Evolutionary conservation across 2,797 vertebrate species (phyloP).

Genomic region (Sebastes paucispinis): DNA sequence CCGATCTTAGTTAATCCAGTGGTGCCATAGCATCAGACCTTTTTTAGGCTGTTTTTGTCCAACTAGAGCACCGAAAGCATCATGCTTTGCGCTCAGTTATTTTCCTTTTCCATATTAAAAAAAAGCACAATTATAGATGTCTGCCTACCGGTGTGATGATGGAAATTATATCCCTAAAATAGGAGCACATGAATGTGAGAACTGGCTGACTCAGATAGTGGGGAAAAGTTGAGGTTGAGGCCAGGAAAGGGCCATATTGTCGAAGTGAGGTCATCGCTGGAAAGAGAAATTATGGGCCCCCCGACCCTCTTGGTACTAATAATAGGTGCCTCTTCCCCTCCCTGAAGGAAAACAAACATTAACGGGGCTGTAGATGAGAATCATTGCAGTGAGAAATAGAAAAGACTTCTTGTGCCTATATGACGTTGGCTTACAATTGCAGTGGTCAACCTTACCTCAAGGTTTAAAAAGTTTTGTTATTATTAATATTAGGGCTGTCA

Average conservation of each 20-base stretch:
- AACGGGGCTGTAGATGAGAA: slow-evolving; percentile 19
- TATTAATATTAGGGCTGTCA: too few species aligned
- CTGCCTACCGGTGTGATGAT: slow-evolving; percentile 25
- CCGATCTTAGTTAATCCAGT: slow-evolving; percentile 31
- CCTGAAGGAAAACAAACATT: slow-evolving; percentile 58
- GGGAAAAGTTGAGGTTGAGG: slow-evolving; percentile 58
- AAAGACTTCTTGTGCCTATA: background rate
- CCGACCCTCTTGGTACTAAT: slow-evolving; percentile 24
- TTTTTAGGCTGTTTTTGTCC: slow-evolving; percentile 6
- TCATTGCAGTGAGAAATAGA: slow-evolving; percentile 9
- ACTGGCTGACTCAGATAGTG: slow-evolving; percentile 61
- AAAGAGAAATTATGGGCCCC: slow-evolving; percentile 46
- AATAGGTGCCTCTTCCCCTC: slow-evolving; percentile 23
- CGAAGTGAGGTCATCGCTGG: slow-evolving; percentile 68
- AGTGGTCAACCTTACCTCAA: background rate
- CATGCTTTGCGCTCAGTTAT: background rate
- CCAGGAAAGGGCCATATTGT: slow-evolving; percentile 54
- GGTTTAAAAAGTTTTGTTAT: background rate
- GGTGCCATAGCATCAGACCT: background rate
- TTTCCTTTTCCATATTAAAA: slow-evolving; percentile 57
- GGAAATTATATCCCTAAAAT: slow-evolving; percentile 64
- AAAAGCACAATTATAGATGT: slow-evolving; percentile 25
- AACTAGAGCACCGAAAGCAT: background rate
- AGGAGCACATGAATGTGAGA: slow-evolving; percentile 41
- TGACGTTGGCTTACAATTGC: background rate